phyloP scores from a whole-genome alignment of 2,113 vertebrate species.

The Balaenoptera acutorostrata region DNA sequence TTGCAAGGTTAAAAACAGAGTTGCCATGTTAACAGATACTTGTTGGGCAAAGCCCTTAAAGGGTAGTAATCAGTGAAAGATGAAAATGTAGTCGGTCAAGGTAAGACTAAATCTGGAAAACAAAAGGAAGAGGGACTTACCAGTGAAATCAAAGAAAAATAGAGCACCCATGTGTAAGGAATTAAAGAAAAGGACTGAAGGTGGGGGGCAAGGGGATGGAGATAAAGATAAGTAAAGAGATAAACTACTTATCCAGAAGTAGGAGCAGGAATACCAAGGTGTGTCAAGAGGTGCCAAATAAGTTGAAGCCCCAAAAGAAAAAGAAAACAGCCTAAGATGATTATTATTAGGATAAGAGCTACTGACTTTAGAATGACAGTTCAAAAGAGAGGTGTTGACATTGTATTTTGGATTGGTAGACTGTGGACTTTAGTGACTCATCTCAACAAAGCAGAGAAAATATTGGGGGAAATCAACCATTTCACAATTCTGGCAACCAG shows the following conservation, averaged over 20 bases:
- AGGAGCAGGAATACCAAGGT: background rate
- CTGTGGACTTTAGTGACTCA: background rate
- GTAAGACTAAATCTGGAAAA: background rate
- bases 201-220: background rate
- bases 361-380: background rate
- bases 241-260: background rate
- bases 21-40: background rate
- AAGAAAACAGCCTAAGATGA: background rate
- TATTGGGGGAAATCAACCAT: background rate
- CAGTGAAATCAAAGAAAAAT: background rate
- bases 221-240: background rate
- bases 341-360: background rate
- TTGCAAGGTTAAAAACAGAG: background rate
- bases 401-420: background rate
- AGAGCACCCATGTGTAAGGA: background rate
- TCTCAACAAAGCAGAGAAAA: background rate
- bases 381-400: background rate
- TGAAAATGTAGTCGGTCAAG: background rate
- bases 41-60: background rate
- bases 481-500: background rate
- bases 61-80: background rate
- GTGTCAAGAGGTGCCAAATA: background rate
- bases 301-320: background rate
- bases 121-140: background rate
- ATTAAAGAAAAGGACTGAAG: background rate